These are phyloP conservation scores for Phoxinus dragarum DNA, from an alignment of 2,797 vertebrate genomes.

Conservation along the genomic window DNA sequence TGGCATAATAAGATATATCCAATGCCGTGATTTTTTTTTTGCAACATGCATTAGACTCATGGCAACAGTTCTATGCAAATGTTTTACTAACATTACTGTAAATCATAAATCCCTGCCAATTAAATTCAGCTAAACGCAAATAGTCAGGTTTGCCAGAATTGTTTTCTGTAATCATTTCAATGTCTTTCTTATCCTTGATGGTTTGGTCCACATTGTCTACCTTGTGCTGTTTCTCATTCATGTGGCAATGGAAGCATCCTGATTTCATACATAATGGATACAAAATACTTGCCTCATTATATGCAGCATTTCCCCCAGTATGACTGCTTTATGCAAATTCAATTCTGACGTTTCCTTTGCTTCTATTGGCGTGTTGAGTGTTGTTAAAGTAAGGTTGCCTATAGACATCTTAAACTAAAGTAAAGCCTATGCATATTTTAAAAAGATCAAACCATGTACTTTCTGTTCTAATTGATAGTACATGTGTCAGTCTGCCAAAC, in stretches of 20 bases:
- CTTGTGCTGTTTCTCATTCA: conserved; percentile 35
- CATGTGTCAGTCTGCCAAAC: conserved; percentile 42
- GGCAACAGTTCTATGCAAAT: conserved; percentile 12
- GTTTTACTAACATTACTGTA: conserved; percentile 5
- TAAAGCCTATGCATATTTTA: background rate
- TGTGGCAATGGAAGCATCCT: conserved; percentile 30
- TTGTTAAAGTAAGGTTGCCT: conserved; percentile 45
- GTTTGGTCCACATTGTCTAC: background rate
- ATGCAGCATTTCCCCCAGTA: conserved; percentile 32
- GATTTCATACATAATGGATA: conserved; percentile 55
- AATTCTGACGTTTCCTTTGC: conserved; percentile 39
- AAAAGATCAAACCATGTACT: conserved; percentile 41
- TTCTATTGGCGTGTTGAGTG: conserved; percentile 29
- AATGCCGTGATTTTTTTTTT: background rate
- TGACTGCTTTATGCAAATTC: conserved; percentile 47
- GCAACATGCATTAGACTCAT: background rate
- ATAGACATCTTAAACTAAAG: conserved; percentile 1
- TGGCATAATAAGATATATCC: too few species aligned
- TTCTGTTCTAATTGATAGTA: conserved; percentile 32
- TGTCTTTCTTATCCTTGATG: background rate
- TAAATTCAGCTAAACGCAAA: conserved; percentile 8
- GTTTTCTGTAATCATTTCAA: conserved; percentile 11
- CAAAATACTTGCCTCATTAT: conserved; percentile 48
- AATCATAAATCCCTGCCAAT: background rate
- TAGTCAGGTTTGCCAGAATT: background rate